Conservation (phyloP, 2,888 invertebrate species). For the Plusia festucae region DNA sequence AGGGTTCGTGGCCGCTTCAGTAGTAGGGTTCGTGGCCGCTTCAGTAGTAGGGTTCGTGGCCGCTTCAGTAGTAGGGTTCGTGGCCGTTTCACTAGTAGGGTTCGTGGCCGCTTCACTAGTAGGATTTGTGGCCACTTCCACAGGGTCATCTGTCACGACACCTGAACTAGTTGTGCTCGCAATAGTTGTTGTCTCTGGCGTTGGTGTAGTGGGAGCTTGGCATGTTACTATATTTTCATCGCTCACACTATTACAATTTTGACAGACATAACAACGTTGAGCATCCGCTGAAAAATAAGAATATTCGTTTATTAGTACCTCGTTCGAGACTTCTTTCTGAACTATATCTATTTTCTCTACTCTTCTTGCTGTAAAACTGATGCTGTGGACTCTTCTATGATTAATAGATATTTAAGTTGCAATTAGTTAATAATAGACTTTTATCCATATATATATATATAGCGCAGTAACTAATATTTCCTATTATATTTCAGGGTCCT, state of each 20-base stretch:
- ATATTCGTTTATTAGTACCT: too few relatives aligned
- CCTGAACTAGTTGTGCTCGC: background rate
- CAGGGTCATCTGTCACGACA: too few relatives aligned
- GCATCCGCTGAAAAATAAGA: slow-evolving; percentile 61
- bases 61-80: background rate
- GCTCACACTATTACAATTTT: slow-evolving; percentile 57
- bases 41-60: background rate
- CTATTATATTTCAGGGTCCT: too few relatives aligned
- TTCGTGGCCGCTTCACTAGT: background rate
- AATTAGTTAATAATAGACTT: too few relatives aligned
- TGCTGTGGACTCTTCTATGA: too few relatives aligned
- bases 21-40: background rate
- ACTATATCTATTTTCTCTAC: too few relatives aligned
- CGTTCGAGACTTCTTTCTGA: too few relatives aligned
- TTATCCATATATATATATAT: too few relatives aligned
- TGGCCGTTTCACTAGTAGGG: background rate
- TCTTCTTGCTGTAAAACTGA: too few relatives aligned
- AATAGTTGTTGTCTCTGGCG: slow-evolving; percentile 34
- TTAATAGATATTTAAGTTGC: too few relatives aligned
- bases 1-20: background rate
- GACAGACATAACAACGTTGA: slow-evolving; percentile 72
- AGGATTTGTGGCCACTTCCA: background rate
- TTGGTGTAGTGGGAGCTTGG: slow-evolving; percentile 60
- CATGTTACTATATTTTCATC: slow-evolving; percentile 44
- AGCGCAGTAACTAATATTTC: too few relatives aligned